Base-by-base conservation (phyloP, 37 sponge, comb jelly and placozoan genomes). In the Corticium candelabrum region DNA sequence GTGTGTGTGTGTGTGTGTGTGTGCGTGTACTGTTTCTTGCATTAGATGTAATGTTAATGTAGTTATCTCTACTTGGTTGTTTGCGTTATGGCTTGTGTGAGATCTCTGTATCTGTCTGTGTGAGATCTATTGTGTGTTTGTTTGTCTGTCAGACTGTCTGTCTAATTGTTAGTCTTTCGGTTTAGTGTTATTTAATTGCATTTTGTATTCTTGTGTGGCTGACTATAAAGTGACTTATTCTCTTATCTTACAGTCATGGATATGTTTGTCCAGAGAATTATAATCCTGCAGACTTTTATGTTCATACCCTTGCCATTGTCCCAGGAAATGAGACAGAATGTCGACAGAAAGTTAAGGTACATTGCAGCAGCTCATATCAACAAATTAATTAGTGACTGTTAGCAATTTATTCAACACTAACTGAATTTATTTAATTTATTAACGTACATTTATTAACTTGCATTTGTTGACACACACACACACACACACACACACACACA, bases 211-310 rank as follows among this genome's bases (percentile, higher is more conserved):
- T 72, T 72, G 29, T n/a, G n/a, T 50, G 15, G 62, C 62, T 50
- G 62, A 50, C 11, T 11, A 21, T 11, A 50, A 50, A 50, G 62
- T 50, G 62, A 21, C 62, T 50, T 50, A 50, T 50, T 21, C 7
- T 68, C 32, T 81, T 80, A 11, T 74, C 70, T 4, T 11, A 40
- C 11, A 69, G 36, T 5, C 43, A 83, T 3, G 56, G 56, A 43
- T 84, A 76, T n/a, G 71, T 34, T 43, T 85, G 86, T 78, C 86
- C 86, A 7, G 62, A 40, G 4, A 85, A 85, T 70, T 85, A 76
- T 62, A 85, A 85, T 56, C 86, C 82, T 4, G 81, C 86, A 32
- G 86, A 85, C 37, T 78, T 82, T 69, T 84, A 41, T 21, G 79
- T 85, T 56, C 69, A 70, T 67, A 74, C 75, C 3, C 76, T 85